phyloP scores from a whole-genome alignment of 30 jellyfish, hydroid and myxozoan species.

The Pseudorhiza aurosa region DNA sequence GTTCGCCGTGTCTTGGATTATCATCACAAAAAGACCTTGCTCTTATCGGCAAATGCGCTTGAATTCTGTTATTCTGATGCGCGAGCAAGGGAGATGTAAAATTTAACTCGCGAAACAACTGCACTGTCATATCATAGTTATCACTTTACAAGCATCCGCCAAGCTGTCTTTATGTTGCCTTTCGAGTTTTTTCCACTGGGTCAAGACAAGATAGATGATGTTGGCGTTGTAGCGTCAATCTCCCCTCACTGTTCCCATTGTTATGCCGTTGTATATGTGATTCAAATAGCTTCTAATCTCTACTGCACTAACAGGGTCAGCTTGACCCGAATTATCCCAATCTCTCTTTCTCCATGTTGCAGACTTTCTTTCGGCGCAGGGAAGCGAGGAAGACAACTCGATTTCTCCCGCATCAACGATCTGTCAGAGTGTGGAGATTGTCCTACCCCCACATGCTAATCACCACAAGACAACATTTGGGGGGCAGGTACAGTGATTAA shows the following conservation, averaged over 20 bases:
- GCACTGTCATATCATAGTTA: background rate
- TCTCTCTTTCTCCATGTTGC: background rate
- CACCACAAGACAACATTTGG: constrained; percentile 93
- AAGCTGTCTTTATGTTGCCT: background rate
- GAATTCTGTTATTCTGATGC: background rate
- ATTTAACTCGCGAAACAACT: background rate
- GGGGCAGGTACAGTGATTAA: constrained; percentile 70
- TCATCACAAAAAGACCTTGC: too few species aligned
- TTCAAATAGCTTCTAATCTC: constrained; percentile 8
- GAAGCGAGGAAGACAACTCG: constrained; percentile 21
- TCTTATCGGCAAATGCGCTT: background rate
- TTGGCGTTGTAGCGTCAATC: constrained; percentile 11
- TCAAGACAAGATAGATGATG: background rate
- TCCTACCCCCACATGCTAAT: constrained; percentile 87
- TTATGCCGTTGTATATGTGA: constrained; percentile 14
- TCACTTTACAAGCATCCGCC: background rate
- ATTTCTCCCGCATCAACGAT: constrained; percentile 62
- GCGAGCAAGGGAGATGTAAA: background rate
- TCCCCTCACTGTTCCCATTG: constrained; percentile 37
- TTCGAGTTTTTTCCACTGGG: background rate
- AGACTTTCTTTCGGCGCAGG: constrained; percentile 52
- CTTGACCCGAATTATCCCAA: constrained; percentile 36
- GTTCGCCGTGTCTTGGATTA: too few species aligned
- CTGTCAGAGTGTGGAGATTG: constrained; percentile 82
- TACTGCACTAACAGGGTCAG: constrained; percentile 53